phyloP scores from a whole-genome alignment of 2,797 vertebrate genomes.

The Rousettus madagascariensis region DNA sequence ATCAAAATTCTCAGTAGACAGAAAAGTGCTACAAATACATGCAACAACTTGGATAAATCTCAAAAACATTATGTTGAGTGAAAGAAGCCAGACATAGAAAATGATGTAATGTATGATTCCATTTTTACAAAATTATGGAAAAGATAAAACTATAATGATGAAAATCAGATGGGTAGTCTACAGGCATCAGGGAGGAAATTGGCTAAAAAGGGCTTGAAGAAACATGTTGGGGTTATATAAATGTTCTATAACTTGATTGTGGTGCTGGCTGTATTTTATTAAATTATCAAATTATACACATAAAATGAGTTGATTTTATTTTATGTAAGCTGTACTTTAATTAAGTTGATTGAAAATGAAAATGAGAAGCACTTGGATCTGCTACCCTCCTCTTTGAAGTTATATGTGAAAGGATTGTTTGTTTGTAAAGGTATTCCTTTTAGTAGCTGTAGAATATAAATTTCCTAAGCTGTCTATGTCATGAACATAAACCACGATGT shows the following conservation, averaged over 20 bases:
- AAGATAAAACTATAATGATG: neutral
- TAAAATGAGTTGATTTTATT: conserved; percentile 7
- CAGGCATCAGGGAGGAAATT: neutral
- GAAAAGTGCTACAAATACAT: neutral
- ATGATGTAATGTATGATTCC: neutral
- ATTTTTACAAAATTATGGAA: neutral
- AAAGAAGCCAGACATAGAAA: neutral
- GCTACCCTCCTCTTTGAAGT: neutral
- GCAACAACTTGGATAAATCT: neutral
- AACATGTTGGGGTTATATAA: neutral
- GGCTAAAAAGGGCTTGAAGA: too few relatives aligned
- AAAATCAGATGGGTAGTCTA: neutral
- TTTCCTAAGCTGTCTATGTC: neutral
- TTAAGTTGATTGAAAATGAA: neutral
- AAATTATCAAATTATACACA: neutral
- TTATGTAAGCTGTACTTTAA: neutral
- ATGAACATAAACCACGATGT: neutral
- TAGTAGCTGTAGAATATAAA: neutral
- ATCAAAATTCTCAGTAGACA: neutral
- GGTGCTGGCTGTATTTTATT: neutral
- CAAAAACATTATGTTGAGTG: neutral
- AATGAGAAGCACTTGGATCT: neutral
- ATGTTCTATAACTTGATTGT: neutral
- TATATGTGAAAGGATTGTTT: neutral
- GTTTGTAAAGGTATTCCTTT: neutral